phyloP scores from a whole-genome alignment of 2,888 invertebrate species.

The Heteromurus nitidus region DNA sequence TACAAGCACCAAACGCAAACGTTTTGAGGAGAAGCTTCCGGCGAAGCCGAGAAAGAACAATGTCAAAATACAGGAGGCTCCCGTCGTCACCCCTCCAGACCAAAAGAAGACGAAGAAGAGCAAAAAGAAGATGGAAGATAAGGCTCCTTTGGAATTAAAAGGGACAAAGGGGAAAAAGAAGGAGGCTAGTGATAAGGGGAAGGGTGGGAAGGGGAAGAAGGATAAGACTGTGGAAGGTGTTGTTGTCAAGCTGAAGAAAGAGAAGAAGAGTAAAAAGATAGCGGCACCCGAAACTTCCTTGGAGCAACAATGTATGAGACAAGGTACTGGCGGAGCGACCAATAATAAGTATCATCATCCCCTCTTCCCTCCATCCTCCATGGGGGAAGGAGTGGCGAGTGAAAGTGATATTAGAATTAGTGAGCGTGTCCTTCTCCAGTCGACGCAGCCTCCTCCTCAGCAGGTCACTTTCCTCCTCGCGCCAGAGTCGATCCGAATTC shows the following conservation, averaged over 20 bases:
- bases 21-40: background rate
- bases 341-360: background rate
- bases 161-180: background rate
- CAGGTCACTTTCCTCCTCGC: background rate
- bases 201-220: background rate
- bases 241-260: background rate
- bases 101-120: conserved; percentile 6
- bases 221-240: background rate
- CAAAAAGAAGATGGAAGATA: background rate
- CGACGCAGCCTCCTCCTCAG: conserved; percentile 45
- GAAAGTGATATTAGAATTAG: too few relatives aligned
- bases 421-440: background rate
- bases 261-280: background rate
- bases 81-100: too few relatives aligned
- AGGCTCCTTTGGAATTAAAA: background rate
- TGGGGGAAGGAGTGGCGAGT: too few relatives aligned
- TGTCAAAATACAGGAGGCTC: too few relatives aligned
- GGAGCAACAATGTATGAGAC: too few relatives aligned
- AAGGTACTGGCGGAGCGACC: too few relatives aligned
- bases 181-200: background rate
- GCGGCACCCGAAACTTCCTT: background rate
- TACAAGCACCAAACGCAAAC: background rate
- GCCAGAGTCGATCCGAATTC: conserved; percentile 37
- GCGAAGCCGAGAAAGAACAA: conserved; percentile 5
- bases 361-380: background rate